A percentile compares a stretch with the other conserved stretches of the same genome.
Evolutionary conservation across 2,888 invertebrate species (phyloP).

Genomic region (Tryphoninae sp.): DNA sequence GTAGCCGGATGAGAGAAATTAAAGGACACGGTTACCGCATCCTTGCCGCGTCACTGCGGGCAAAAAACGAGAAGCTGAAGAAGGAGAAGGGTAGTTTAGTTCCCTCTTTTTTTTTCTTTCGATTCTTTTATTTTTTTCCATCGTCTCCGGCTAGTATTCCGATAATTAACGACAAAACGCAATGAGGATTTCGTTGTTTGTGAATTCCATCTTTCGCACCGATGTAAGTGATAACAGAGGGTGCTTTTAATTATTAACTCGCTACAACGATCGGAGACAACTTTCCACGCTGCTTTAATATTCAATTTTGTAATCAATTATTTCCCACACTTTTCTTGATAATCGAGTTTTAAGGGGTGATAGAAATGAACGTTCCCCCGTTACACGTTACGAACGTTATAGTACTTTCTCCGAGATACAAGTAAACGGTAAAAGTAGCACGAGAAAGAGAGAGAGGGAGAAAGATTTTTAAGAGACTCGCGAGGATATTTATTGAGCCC

Average conservation of each 20-base stretch:
- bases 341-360: too few relatives aligned
- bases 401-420: too few relatives aligned
- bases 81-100: neutral
- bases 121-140: neutral
- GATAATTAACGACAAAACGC: constrained; percentile 44
- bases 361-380: neutral
- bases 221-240: neutral
- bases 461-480: constrained; percentile 71
- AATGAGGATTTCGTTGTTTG: constrained; percentile 15
- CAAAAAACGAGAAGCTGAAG: constrained; percentile 3
- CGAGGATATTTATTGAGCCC: constrained; percentile 49
- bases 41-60: constrained; percentile 17
- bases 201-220: neutral
- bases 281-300: neutral
- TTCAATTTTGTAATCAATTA: too few relatives aligned
- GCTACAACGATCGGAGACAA: neutral
- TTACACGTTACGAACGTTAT: neutral
- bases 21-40: constrained; percentile 32
- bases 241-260: neutral
- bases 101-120: neutral
- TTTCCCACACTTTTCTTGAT: too few relatives aligned
- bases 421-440: neutral
- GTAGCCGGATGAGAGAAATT: constrained; percentile 37
- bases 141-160: constrained; percentile 2
- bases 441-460: constrained; percentile 32